A percentile compares a stretch with the other conserved stretches of the same genome.
These are phyloP conservation scores for Fopius arisanus DNA, from an alignment of 1,140 invertebrate genomes.

Conservation along the genomic window DNA sequence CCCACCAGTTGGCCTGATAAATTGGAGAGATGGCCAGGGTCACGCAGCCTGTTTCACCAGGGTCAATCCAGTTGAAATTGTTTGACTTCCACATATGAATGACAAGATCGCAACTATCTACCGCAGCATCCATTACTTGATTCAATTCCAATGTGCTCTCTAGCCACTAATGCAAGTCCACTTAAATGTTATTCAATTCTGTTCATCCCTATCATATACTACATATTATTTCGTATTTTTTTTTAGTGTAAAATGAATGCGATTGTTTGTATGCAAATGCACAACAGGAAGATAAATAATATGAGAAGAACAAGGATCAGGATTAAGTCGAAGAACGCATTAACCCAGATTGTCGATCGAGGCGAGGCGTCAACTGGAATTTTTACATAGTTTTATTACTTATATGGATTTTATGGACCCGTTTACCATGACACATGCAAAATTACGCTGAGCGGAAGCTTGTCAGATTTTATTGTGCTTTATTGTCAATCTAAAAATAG, in stretches of 20 bases:
- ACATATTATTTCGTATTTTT: too few species aligned
- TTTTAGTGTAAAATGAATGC: too few species aligned
- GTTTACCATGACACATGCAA: conserved; percentile 46
- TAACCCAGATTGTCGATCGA: conserved; percentile 41
- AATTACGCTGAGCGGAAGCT: conserved; percentile 32
- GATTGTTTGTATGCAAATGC: neutral
- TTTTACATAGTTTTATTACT: conserved; percentile 14
- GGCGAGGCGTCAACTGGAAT: neutral
- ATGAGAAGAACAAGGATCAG: conserved; percentile 2
- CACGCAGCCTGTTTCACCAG: conserved; percentile 33
- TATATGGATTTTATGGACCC: conserved; percentile 34
- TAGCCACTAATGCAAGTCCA: too few species aligned
- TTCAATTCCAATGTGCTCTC: conserved; percentile 16
- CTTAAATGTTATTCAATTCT: too few species aligned
- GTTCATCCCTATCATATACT: too few species aligned
- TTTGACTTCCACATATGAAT: conserved; percentile 35
- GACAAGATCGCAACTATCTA: neutral
- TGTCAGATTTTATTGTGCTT: neutral
- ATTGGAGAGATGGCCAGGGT: conserved; percentile 33
- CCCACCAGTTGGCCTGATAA: conserved; percentile 6
- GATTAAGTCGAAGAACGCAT: conserved; percentile 30
- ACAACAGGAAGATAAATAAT: neutral
- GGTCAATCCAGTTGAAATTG: conserved; percentile 47
- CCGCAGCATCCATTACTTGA: conserved; percentile 9
- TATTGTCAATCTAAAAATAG: neutral